Base-by-base conservation (phyloP, 2,113 vertebrate species). In the Takifugu flavidus region DNA sequence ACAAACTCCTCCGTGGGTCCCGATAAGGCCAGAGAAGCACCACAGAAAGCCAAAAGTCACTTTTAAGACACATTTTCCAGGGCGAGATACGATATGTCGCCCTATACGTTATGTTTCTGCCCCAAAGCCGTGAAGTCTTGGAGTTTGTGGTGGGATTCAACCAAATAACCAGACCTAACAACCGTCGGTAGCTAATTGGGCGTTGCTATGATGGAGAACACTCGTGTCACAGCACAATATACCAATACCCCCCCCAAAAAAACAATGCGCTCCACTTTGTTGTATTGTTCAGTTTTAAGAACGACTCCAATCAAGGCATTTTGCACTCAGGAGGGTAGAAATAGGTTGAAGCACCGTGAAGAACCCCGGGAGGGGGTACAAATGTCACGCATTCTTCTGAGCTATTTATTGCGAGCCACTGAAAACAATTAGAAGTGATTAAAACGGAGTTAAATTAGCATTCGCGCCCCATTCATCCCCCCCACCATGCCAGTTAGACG, bases 341-440 rank as follows among this genome's bases (percentile, higher is more conserved):
- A 70, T 62, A 3, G 31, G 49, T 58, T 44, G 42, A 49, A 45
- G 26, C 27, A 57, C 20, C 45, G 46, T 43, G 46, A 61, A 60
- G 56, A 43, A 60, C 44, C 78, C 59, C 55, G 74, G 78, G 82
- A 31, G 62, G 62, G 78, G 66, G 70, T 43, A 10, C 6, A 49
- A 72, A 53, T 59, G 54, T 45, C 56, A 31, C 44, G 25, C 56
- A 64, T 67, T 68, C 53, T 54, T 67, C 66, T 72, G 25, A 50
- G 68, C 72, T 82, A 77, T 87, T 82, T 86, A 72, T 67, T 59
- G 69, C 47, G 4, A 70, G 59, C 72, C 74, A 83, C 5, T 82
- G 70, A 71, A 82, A 87, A 89, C 82, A 83, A 88, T 90, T 85
- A 82, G 53, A 86, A 66, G 82, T 79, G 77, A 90, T 89, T 86